phyloP scores from a whole-genome alignment of 2,888 invertebrate species.

The Calameuta pallipes region DNA sequence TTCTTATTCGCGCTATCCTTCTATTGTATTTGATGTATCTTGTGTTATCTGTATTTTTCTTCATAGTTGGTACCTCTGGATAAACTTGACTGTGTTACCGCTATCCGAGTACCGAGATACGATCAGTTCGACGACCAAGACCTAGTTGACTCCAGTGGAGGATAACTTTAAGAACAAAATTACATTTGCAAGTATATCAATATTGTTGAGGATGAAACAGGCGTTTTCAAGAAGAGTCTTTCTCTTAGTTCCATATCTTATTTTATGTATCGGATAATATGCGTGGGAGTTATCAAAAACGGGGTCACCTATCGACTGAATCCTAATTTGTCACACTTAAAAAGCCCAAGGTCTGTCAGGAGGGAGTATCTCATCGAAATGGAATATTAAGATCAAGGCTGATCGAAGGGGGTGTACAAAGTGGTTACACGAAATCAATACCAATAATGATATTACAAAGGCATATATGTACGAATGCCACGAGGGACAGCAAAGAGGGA shows the following conservation, averaged over 20 bases:
- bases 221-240: not conserved
- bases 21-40: not conserved
- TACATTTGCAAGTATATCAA: not conserved
- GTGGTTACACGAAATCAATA: not conserved
- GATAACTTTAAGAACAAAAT: not conserved
- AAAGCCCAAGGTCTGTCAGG: not conserved
- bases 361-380: not conserved
- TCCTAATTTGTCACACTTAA: not conserved
- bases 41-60: not conserved
- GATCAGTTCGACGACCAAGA: too few species aligned
- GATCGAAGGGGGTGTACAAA: not conserved
- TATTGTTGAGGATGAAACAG: not conserved
- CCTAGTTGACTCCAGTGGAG: not conserved
- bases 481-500: not conserved
- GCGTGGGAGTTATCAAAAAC: not conserved
- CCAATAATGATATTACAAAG: not conserved
- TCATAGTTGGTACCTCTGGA: not conserved
- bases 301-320: not conserved
- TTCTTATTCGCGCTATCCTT: not conserved
- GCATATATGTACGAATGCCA: not conserved
- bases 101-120: not conserved
- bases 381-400: slow-evolving; percentile 44
- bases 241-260: not conserved
- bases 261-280: not conserved
- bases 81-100: not conserved